A percentile compares a stretch with the other conserved stretches of the same genome.
phyloP scores from a whole-genome alignment of 2,888 invertebrate species.

The Macaria notata region DNA sequence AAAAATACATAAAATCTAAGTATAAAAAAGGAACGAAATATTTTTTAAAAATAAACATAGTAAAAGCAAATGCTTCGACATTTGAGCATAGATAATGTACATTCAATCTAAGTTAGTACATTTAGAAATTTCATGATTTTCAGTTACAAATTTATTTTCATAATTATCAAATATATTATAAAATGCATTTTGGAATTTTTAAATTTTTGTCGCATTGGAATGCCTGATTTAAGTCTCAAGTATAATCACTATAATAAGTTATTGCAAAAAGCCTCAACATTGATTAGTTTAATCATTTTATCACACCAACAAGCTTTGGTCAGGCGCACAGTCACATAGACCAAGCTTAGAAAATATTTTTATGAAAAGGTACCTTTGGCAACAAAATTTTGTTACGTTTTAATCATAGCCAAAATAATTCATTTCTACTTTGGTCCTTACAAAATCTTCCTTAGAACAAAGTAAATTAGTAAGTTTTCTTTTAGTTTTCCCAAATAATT shows the following conservation, averaged over 20 bases:
- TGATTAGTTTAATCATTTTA: neutral
- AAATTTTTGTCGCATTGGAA: neutral
- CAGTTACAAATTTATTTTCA: too few species aligned
- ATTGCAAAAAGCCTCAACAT: neutral
- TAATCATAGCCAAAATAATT: too few species aligned
- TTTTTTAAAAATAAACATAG: neutral
- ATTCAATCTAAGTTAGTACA: too few species aligned
- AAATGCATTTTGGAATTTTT: too few species aligned
- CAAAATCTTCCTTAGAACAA: constrained; percentile 4
- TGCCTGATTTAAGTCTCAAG: constrained; percentile 4
- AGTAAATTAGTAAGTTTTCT: constrained; percentile 1
- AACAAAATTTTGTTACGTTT: too few species aligned
- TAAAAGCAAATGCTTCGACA: neutral
- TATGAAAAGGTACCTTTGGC: too few species aligned
- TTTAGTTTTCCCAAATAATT: too few species aligned
- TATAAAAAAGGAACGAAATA: too few species aligned
- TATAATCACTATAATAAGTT: neutral
- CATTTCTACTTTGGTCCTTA: constrained; percentile 16
- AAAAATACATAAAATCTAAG: too few species aligned
- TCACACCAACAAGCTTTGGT: neutral
- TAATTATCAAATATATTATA: too few species aligned
- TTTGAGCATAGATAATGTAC: constrained; percentile 8
- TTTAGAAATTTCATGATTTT: too few species aligned
- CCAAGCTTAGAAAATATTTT: too few species aligned
- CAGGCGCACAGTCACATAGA: neutral